phyloP scores from a whole-genome alignment of 1,140 invertebrate species.

The Anoplophora glabripennis region DNA sequence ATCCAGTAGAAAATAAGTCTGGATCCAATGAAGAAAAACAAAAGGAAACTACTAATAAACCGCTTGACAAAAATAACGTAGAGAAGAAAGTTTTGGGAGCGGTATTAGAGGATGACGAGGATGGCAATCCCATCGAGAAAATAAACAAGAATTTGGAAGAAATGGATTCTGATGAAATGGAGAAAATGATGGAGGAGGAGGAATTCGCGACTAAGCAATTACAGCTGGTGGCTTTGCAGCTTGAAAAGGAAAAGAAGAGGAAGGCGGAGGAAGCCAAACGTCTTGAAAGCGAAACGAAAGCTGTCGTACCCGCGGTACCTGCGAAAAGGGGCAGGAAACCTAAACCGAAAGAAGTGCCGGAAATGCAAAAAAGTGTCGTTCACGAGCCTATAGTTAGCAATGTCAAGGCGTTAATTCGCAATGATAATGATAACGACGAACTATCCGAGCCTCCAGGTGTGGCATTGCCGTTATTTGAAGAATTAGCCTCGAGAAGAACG shows the following conservation, averaged over 20 bases:
- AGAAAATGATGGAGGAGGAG: background rate
- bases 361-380: background rate
- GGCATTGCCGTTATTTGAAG: conserved; percentile 36
- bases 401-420: conserved; percentile 24
- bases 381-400: conserved; percentile 32
- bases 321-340: conserved; percentile 45
- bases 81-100: conserved; percentile 5
- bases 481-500: conserved; percentile 20
- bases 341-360: conserved; percentile 18
- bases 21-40: background rate
- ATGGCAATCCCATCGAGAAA: conserved; percentile 3
- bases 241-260: conserved; percentile 52
- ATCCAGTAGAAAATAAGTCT: too few species aligned
- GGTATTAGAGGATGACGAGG: conserved; percentile 23
- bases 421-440: conserved; percentile 37
- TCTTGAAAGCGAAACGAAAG: conserved; percentile 45
- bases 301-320: conserved; percentile 32
- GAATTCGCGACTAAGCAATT: background rate
- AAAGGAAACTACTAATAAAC: background rate
- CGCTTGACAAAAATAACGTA: background rate
- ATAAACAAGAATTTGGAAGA: conserved; percentile 48
- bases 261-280: conserved; percentile 54
- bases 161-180: conserved; percentile 43
- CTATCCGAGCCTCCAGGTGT: conserved; percentile 41
- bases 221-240: conserved; percentile 46